phyloP scores from a whole-genome alignment of 1,140 invertebrate species.

The Zaprionus taronus region DNA sequence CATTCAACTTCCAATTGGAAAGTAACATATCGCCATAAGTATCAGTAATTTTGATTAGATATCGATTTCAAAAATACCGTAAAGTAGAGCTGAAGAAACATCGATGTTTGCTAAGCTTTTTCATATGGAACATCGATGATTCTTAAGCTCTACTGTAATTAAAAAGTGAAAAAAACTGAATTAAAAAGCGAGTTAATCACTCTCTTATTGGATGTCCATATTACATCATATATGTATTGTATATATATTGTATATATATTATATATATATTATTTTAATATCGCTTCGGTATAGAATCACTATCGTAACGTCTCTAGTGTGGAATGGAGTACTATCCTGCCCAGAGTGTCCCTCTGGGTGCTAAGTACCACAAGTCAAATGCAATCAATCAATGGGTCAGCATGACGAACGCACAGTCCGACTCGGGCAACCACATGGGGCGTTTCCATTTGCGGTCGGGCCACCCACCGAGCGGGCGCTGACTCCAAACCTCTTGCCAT shows the following conservation, averaged over 20 bases:
- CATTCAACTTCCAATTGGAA: background rate
- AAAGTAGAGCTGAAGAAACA: too few species aligned
- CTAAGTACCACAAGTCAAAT: conserved; percentile 75
- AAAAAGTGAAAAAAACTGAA: too few species aligned
- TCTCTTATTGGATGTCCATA: too few species aligned
- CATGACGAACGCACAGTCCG: conserved; percentile 42
- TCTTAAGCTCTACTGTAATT: too few species aligned
- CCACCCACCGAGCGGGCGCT: conserved; percentile 62
- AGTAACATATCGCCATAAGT: background rate
- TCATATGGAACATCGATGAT: too few species aligned
- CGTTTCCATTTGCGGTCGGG: conserved; percentile 77
- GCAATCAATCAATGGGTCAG: conserved; percentile 82
- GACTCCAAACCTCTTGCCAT: conserved; percentile 14
- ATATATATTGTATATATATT: too few species aligned
- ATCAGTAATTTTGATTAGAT: background rate
- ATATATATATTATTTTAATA: background rate
- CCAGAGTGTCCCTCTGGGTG: conserved; percentile 70
- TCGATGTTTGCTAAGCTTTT: too few species aligned
- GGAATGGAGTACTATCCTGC: background rate
- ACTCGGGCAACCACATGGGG: conserved; percentile 74
- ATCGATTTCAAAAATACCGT: background rate
- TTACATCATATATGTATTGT: too few species aligned
- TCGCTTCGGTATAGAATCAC: background rate
- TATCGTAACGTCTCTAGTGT: background rate
- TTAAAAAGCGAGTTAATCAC: too few species aligned